Percentiles rank a stretch among this genome's conserved stretches.
Evolutionary conservation across 2,797 vertebrate genomes (phyloP).

Genomic region (Euthynnus affinis): DNA sequence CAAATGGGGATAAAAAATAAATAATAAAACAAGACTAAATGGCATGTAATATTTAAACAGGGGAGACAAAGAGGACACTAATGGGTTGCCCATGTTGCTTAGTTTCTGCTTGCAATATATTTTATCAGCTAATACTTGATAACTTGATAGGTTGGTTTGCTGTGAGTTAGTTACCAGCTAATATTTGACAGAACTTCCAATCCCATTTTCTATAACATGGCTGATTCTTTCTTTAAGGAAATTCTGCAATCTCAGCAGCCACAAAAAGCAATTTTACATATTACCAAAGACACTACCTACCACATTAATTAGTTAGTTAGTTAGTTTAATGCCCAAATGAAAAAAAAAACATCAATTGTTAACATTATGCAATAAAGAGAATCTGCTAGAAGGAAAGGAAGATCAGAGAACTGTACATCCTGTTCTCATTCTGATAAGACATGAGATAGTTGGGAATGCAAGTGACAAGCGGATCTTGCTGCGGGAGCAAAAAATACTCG

Average conservation of each 20-base stretch:
- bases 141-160: background rate
- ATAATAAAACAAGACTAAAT: background rate
- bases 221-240: background rate
- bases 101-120: background rate
- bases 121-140: background rate
- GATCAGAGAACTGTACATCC: constrained; percentile 18
- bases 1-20: constrained; percentile 9
- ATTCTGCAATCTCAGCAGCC: constrained; percentile 9
- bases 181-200: constrained; percentile 14
- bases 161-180: constrained; percentile 6
- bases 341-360: constrained; percentile 11
- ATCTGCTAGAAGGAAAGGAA: constrained; percentile 15
- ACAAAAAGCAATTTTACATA: constrained; percentile 13
- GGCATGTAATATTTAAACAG: background rate
- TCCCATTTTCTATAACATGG: constrained; percentile 33
- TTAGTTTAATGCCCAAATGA: constrained; percentile 15
- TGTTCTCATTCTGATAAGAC: constrained; percentile 57
- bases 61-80: background rate
- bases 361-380: constrained; percentile 27
- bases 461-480: constrained; percentile 65
- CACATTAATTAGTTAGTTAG: too few relatives aligned
- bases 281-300: constrained; percentile 1
- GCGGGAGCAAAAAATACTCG: constrained; percentile 59
- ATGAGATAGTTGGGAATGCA: constrained; percentile 54
- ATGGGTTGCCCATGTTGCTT: background rate